Evolutionary conservation across 1,140 invertebrate species (phyloP), one percentile per base, ranked within the genome.

Genomic region (Aphis craccivora): DNA sequence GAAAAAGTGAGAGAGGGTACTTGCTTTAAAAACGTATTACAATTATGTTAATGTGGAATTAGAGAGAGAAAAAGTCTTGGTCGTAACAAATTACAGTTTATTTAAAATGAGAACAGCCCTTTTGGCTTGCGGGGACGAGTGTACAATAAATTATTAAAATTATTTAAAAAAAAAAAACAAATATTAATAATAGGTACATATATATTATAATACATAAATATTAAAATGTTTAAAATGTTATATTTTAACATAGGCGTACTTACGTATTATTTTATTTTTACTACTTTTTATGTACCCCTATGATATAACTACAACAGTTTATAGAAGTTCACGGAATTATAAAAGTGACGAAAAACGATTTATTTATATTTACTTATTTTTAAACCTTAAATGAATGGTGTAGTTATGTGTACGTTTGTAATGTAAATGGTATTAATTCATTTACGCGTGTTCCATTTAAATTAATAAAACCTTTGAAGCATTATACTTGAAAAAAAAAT

Each of bases 41-140:
- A 84, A 93, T 93, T 93, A 93, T 93, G 91, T 84, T 93, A 93
- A 93, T 93, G 81, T 43, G 91, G 91, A 93, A 93, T 93, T 93
- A 93, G 91, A 93, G 91, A 43, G 25, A 93, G 45, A 93, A 92
- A 76, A 93, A 93, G 91, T 93, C 91, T 93, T 25, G 45, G 76
- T 93, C 48, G 81, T 93, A 93, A 93, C 91, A 93, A 93, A 93
- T 93, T 93, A 93, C 81, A 86, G 51, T 93, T 93, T 23, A 81
- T 93, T 83, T 93, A 84, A 84, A 93, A 93, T 40, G 81, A 48
- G 67, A 84, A 25, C 53, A 25, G 91, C 11, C 48, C 14, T 93
- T 93, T 25, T 35, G 45, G 40, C 9, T 83, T 51, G 18, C 7
- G 55, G 76, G 20, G 91, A 25, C 30, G 91, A 35, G 43, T 30